Evolutionary conservation across 2,888 invertebrate genomes (phyloP).

Genomic region (Campaea margaritaria): DNA sequence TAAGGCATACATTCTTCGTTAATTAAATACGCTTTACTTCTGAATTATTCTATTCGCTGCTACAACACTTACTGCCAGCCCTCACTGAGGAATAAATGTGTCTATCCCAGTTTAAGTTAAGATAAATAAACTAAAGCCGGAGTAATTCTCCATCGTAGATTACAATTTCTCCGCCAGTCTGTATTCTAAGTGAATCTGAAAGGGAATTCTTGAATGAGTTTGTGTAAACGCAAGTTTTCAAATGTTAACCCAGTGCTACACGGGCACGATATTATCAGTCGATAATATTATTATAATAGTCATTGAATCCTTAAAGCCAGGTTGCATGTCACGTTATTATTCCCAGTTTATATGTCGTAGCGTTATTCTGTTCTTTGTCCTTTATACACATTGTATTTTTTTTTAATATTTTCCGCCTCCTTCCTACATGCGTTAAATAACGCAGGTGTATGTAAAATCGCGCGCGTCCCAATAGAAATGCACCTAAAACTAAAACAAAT

Average conservation of each 20-base stretch:
- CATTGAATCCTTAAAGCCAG: no score
- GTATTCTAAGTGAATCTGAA: slow-evolving; percentile 22
- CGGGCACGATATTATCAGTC: no score
- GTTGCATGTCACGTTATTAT: no score
- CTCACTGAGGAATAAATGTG: slow-evolving; percentile 21
- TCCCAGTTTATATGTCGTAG: no score
- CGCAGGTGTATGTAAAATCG: no score
- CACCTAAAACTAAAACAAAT: no score
- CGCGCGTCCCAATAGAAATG: no score
- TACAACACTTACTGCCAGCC: slow-evolving; percentile 16
- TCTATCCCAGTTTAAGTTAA: slow-evolving; percentile 21
- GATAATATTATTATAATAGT: no score
- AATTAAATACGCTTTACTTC: slow-evolving; percentile 20
- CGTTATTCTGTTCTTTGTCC: no score
- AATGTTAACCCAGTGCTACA: slow-evolving; percentile 1
- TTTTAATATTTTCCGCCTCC: no score
- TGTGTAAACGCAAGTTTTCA: slow-evolving; percentile 11
- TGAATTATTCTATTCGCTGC: slow-evolving; percentile 5
- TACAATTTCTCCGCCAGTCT: slow-evolving; percentile 22
- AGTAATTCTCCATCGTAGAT: slow-evolving; percentile 24
- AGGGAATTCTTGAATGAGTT: slow-evolving; percentile 12
- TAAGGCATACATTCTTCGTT: slow-evolving; percentile 15
- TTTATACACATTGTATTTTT: no score
- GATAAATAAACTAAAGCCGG: slow-evolving; percentile 24
- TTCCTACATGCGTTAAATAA: no score